Conservation (phyloP, 1,140 invertebrate genomes). For the Drosophila navojoa region DNA sequence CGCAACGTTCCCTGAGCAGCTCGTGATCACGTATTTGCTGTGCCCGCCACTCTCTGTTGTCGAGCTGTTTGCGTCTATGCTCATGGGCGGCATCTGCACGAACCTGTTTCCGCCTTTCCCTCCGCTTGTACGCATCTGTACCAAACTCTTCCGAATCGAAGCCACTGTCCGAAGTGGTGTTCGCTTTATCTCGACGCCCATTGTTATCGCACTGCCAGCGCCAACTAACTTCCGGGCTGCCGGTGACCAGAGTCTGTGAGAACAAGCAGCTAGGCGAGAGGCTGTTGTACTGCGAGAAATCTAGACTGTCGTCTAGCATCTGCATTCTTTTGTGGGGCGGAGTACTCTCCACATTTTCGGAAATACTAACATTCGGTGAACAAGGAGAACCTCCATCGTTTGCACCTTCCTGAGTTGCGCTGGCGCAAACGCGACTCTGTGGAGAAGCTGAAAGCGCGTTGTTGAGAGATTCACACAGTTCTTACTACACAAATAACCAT, state of each 20-base stretch:
- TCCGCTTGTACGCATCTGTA: slow-evolving; percentile 10
- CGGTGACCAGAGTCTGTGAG: slow-evolving; percentile 69
- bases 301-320: slow-evolving; percentile 72
- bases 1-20: slow-evolving; percentile 70
- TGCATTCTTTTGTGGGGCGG: slow-evolving; percentile 64
- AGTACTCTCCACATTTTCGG: slow-evolving; percentile 57
- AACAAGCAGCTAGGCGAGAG: slow-evolving; percentile 68
- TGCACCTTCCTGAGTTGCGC: slow-evolving; percentile 40
- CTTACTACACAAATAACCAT: background rate
- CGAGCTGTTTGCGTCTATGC: slow-evolving; percentile 57
- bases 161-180: slow-evolving; percentile 68
- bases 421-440: slow-evolving; percentile 55
- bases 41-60: slow-evolving; percentile 60
- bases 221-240: slow-evolving; percentile 78
- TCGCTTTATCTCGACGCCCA: slow-evolving; percentile 33
- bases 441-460: slow-evolving; percentile 59
- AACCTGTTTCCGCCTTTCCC: slow-evolving; percentile 55
- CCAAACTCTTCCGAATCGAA: slow-evolving; percentile 68
- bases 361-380: slow-evolving; percentile 15
- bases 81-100: slow-evolving; percentile 47
- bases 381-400: slow-evolving; percentile 24
- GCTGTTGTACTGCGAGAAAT: slow-evolving; percentile 66
- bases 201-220: slow-evolving; percentile 62
- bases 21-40: slow-evolving; percentile 65
- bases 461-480: background rate